Base-by-base conservation (phyloP, 2,888 invertebrate species). In the Drosophila greeni region DNA sequence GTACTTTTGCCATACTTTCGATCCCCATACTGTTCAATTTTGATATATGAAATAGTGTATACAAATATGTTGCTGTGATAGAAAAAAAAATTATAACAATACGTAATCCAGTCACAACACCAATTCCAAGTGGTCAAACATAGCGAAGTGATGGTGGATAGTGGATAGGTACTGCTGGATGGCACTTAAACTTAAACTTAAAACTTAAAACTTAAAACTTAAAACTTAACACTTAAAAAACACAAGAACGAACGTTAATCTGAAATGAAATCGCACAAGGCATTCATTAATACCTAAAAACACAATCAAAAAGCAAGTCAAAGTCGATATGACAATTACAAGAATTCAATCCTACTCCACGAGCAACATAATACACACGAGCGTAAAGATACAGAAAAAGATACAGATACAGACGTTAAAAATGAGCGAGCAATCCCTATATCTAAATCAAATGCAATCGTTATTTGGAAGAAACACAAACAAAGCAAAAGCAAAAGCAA, bases 11-110 rank as follows among this genome's bases (percentile, higher is more conserved):
- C 45, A 31, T 45, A n/a, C 20, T 58, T 51, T 42, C 11, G 20
- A 39, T 42, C 51, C 45, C 55, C 55, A 42, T 59, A 34, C 40
- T 70, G 65, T 69, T 52, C 48, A 51, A 58, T 58, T 49, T 67
- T 81, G 72, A 77, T 74, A 72, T 62, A 76, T 68, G 82, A 82
- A 80, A 72, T 80, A 79, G 73, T 74, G 73, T 81, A 85, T 85
- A 85, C 84, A 85, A 83, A 80, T 80, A 77, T 83, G 78, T 85
- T 80, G 79, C 85, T 80, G 83, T 83, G 85, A 85, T 80, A 85
- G 83, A 80, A 83, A 74, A 84, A 58, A 58, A 58, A 69, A 82
- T 79, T 71, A 47, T 47, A 84, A 80, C 72, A 84, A 82, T 84
- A 76, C 64, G 83, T 72, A 74, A 80, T 82, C 84, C 76, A 79